A percentile compares a stretch with the other conserved stretches of the same genome.
Conservation (phyloP, 2,888 invertebrate species). For the Aelia acuminata region DNA sequence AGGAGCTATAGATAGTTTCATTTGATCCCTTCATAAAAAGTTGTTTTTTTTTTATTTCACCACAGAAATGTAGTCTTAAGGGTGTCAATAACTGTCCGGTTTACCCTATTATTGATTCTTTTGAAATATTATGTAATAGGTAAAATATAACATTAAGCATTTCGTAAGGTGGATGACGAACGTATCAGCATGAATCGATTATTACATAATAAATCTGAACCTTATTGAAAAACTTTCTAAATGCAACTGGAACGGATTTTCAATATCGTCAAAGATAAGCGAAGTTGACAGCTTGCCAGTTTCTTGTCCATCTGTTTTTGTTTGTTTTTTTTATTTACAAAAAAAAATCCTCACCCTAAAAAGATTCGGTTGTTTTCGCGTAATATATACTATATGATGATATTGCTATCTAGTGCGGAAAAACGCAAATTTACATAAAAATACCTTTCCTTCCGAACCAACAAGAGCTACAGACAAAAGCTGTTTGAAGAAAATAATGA, state of each 20-base stretch:
- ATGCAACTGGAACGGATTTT: neutral
- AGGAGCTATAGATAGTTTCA: too few relatives aligned
- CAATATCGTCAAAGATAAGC: neutral
- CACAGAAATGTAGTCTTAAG: too few relatives aligned
- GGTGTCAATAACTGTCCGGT: too few relatives aligned
- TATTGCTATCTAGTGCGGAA: neutral
- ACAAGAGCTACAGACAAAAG: neutral
- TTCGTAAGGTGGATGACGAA: neutral
- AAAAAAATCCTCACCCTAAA: neutral
- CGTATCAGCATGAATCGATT: neutral
- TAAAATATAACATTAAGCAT: neutral
- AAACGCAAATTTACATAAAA: neutral
- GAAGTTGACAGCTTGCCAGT: neutral
- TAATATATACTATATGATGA: neutral
- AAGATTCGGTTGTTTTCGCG: neutral
- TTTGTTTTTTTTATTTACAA: neutral
- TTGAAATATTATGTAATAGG: too few relatives aligned
- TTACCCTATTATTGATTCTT: too few relatives aligned
- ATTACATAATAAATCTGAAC: neutral
- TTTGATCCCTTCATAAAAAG: too few relatives aligned
- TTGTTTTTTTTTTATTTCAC: too few relatives aligned
- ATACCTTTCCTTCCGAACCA: neutral
- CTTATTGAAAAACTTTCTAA: conserved; percentile 13
- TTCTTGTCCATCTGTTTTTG: neutral
- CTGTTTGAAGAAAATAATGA: neutral